Evolutionary conservation across 2,113 vertebrate genomes (phyloP).

Genomic region (Platysternon megacephalum): DNA sequence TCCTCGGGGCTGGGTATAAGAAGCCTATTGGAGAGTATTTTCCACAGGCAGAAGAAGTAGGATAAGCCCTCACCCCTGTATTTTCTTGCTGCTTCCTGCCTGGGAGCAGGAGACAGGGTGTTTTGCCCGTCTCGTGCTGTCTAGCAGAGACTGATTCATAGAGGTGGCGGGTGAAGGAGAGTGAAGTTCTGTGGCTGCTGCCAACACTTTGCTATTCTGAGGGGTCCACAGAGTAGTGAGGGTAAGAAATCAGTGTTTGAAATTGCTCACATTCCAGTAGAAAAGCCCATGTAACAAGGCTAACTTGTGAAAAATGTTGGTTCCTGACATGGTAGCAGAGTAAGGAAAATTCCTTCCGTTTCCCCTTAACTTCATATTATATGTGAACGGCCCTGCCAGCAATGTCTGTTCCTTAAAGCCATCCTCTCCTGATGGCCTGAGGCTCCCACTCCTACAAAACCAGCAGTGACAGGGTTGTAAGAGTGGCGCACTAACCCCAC

Average conservation of each 20-base stretch:
- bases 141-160: neutral
- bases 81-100: neutral
- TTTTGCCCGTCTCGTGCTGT: neutral
- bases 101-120: neutral
- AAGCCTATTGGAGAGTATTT: neutral
- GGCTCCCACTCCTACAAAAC: neutral
- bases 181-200: neutral
- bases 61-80: neutral
- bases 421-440: neutral
- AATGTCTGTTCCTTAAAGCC: neutral
- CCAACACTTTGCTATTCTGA: neutral
- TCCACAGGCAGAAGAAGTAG: neutral
- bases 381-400: neutral
- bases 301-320: neutral
- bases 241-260: neutral
- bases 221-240: neutral
- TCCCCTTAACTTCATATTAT: neutral
- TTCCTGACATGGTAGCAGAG: neutral
- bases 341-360: neutral
- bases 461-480: neutral
- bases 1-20: neutral
- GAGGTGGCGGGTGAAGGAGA: neutral
- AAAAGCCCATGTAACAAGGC: neutral
- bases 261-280: neutral
- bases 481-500: neutral